phyloP scores from a whole-genome alignment of 2,888 invertebrate genomes.

The Meteorus colon region DNA sequence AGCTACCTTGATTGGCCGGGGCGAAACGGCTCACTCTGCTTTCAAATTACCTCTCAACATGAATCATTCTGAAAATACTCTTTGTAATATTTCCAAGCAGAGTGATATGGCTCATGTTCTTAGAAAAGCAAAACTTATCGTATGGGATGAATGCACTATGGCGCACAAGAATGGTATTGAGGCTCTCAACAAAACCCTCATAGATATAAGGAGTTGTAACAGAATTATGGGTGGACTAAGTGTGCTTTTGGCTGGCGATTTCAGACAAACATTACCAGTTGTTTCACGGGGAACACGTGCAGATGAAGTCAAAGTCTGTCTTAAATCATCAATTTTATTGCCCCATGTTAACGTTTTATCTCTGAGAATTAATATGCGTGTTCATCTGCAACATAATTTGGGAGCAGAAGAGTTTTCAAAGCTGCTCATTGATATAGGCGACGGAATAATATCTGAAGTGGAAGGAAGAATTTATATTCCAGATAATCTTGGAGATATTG shows the following conservation, averaged over 20 bases:
- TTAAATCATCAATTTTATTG: neutral
- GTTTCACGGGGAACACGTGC: neutral
- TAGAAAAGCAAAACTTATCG: conserved; percentile 12
- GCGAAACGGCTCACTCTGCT: no score
- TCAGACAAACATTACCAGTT: neutral
- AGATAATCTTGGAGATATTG: conserved; percentile 4
- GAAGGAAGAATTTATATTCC: conserved; percentile 19
- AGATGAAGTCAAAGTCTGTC: neutral
- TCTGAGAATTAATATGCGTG: neutral
- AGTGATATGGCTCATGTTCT: conserved; percentile 25
- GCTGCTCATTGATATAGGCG: no score
- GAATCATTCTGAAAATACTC: no score
- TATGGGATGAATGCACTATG: conserved; percentile 7
- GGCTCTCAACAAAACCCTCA: conserved; percentile 9
- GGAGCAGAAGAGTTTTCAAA: neutral
- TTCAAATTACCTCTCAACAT: no score
- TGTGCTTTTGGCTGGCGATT: conserved; percentile 14
- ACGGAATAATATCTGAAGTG: conserved; percentile 16
- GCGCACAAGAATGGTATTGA: neutral
- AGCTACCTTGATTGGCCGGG: no score
- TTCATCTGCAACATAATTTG: neutral
- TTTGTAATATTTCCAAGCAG: neutral
- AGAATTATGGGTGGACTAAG: conserved; percentile 8
- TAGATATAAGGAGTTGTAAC: conserved; percentile 1
- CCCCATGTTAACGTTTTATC: neutral